Percentiles rank a stretch among this genome's conserved stretches.
These are phyloP conservation scores for Acipenser oxyrinchus DNA, from an alignment of 2,797 vertebrate genomes.

Conservation along the genomic window DNA sequence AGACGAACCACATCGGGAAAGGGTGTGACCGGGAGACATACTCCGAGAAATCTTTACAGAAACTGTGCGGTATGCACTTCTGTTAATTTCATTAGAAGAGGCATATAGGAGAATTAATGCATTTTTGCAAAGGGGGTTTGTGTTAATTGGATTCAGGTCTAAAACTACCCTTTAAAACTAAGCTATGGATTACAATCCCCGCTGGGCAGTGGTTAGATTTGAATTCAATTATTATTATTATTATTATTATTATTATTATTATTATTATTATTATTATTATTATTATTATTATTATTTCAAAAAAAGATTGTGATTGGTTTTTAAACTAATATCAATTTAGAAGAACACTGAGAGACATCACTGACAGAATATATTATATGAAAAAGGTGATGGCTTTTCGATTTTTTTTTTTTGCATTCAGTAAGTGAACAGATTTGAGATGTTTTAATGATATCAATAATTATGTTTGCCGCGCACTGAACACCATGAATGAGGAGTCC, in stretches of 20 bases:
- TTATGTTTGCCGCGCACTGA: slow-evolving; percentile 18
- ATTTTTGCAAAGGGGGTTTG: no score
- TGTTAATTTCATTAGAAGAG: no score
- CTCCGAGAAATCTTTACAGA: slow-evolving; percentile 87
- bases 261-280: no score
- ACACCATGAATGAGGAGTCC: neutral
- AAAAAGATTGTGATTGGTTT: slow-evolving; percentile 60
- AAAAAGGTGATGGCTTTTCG: neutral
- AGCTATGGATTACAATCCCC: no score
- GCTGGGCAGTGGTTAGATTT: no score
- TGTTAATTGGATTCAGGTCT: no score
- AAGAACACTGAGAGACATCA: slow-evolving; percentile 54
- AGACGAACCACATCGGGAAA: slow-evolving; percentile 84
- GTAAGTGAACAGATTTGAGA: slow-evolving; percentile 28
- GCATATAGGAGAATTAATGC: no score
- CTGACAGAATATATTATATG: slow-evolving; percentile 22
- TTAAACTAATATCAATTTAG: slow-evolving; percentile 58
- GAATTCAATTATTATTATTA: no score
- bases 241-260: no score
- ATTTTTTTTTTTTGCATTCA: slow-evolving; percentile 30
- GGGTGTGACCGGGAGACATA: slow-evolving; percentile 90
- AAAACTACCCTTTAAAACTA: no score
- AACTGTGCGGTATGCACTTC: slow-evolving; percentile 77
- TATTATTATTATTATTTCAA: no score
- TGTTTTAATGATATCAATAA: slow-evolving; percentile 47